Evolutionary conservation across 2,888 invertebrate genomes (phyloP), one percentile per base, ranked within the genome.

Genomic region (Rutpela maculata): DNA sequence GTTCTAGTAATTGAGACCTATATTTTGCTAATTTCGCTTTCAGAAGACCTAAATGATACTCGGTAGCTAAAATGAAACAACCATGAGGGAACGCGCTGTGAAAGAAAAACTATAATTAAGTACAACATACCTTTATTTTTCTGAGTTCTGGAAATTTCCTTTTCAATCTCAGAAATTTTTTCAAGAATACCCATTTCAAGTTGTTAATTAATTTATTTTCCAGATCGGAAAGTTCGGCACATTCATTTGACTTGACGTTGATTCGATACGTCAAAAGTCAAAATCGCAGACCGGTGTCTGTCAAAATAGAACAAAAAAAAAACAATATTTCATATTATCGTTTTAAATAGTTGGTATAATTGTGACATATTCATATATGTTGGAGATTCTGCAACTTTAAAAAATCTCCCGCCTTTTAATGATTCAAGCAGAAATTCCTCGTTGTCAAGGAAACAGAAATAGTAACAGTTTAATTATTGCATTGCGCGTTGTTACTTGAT

Each of bases 151-250:
- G 98, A 96, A 82, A 99, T 99, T 94, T 99, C 99, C 88, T 95
- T 96, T 89, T 99, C 99, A 82, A 99, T 99, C 92, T 99, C 99
- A 6, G 97, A 95, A 90, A 99, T 99, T 93, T 98, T 99, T 88
- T 99, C 99, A 82, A 99, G 91, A 89, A 99, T 99, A 85, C 99
- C 99, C 99, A 99, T 99, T 50, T 50, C 50, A 0, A 50, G 0
- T 50, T 50, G n/a, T 6, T 83, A 82, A 11, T 18, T 65, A 18
- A 65, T 18, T 18, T 65, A 43, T 65, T 65, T 65, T 11, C 22
- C 12, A 11, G 22, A 59, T 4, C 22, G 15, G 22, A 57, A 57
- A 19, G 19, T 11, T 19, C 59, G 50, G 50, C 50, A 50, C 50
- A 12, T 50, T 50, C 50, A 50, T 50, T 50, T 50, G 50, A 50